Conservation (phyloP, 2,113 vertebrate species). For the Cheirogaleus medius region DNA sequence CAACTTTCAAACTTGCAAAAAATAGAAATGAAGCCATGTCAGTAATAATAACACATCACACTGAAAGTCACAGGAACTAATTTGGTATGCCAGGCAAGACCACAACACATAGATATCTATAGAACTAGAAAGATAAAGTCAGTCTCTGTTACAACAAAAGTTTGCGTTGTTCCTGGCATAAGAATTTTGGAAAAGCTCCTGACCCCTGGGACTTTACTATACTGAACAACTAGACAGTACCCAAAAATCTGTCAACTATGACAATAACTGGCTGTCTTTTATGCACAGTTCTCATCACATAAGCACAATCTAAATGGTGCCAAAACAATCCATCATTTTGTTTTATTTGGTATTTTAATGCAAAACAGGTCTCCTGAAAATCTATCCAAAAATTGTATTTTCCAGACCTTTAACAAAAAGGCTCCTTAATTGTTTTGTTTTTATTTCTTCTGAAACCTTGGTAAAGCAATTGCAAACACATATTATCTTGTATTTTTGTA, state of each 20-base stretch:
- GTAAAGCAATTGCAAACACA: neutral
- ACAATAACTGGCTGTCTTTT: slow-evolving; percentile 67
- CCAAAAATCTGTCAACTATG: slow-evolving; percentile 67
- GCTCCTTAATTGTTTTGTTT: slow-evolving; percentile 29
- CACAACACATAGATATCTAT: neutral
- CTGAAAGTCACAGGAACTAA: neutral
- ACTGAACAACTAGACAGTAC: slow-evolving; percentile 43
- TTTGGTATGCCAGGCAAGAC: neutral
- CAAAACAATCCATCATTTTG: slow-evolving; percentile 69
- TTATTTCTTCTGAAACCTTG: slow-evolving; percentile 37
- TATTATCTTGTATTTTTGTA: slow-evolving; percentile 33
- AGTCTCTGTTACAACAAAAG: neutral
- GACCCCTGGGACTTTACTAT: slow-evolving; percentile 27
- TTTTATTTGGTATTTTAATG: slow-evolving; percentile 79
- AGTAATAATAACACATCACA: neutral
- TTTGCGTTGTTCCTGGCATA: neutral
- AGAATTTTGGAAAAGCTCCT: slow-evolving; percentile 42
- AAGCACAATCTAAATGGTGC: slow-evolving; percentile 40
- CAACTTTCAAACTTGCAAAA: neutral
- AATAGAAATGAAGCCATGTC: neutral
- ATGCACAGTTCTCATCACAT: slow-evolving; percentile 55
- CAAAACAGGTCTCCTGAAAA: slow-evolving; percentile 68
- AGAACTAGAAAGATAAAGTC: slow-evolving; percentile 9
- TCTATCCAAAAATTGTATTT: slow-evolving; percentile 57
- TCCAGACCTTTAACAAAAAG: slow-evolving; percentile 59